phyloP scores from a whole-genome alignment of 2,113 vertebrate species.

The Suncus etruscus region DNA sequence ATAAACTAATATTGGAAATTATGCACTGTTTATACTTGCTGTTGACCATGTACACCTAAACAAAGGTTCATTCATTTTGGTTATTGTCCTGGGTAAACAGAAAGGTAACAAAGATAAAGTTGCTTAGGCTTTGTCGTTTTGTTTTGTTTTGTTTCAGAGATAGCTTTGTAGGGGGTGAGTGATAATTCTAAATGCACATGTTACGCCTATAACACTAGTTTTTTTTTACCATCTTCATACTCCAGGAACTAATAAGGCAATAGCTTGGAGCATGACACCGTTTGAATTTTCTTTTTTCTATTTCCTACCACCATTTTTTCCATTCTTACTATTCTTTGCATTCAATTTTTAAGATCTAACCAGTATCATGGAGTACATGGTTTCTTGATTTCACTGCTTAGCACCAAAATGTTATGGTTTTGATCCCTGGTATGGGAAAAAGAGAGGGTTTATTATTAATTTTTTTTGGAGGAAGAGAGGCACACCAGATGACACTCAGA shows the following conservation, averaged over 20 bases:
- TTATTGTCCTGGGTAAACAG: not conserved
- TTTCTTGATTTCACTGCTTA: not conserved
- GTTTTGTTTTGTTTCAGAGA: too few relatives aligned
- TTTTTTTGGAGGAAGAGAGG: too few relatives aligned
- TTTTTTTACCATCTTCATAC: rapidly evolving
- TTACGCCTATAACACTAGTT: not conserved
- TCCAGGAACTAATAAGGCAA: not conserved
- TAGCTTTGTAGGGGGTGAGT: too few relatives aligned
- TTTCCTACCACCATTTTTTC: not conserved
- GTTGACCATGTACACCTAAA: not conserved
- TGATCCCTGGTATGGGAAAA: not conserved
- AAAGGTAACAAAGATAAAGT: not conserved
- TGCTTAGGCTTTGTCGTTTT: not conserved
- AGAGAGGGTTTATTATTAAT: not conserved
- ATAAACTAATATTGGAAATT: conserved; percentile 13
- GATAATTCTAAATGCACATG: not conserved
- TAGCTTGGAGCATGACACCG: not conserved
- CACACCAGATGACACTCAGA: too few relatives aligned
- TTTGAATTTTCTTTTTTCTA: not conserved
- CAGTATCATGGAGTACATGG: not conserved
- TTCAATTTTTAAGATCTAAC: not conserved
- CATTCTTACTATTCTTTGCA: not conserved
- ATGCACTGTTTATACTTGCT: conserved; percentile 8
- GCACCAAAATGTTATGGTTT: not conserved
- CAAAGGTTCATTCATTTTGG: not conserved